A percentile compares a stretch with the other conserved stretches of the same genome.
Evolutionary conservation across 2,888 invertebrate genomes (phyloP).

Genomic region (Clivina fossor): DNA sequence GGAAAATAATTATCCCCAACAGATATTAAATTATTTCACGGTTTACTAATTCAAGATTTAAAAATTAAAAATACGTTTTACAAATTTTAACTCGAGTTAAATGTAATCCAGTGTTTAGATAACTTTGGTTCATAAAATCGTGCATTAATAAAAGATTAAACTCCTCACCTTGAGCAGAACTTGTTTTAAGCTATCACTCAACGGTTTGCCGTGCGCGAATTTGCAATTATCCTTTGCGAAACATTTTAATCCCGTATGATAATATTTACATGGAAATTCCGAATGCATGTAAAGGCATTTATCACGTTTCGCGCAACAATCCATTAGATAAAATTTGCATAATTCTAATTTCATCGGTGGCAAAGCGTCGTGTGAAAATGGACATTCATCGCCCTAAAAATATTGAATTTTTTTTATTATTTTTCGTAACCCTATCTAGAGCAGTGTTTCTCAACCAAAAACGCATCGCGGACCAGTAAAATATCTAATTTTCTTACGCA

Average conservation of each 20-base stretch:
- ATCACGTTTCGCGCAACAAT: conserved; percentile 92
- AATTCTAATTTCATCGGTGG: conserved; percentile 88
- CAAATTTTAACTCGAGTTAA: too few species aligned
- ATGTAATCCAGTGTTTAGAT: too few species aligned
- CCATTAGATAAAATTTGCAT: conserved; percentile 95
- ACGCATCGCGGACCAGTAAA: too few species aligned
- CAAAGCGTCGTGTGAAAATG: conserved; percentile 80
- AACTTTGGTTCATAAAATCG: too few species aligned
- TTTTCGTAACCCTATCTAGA: too few species aligned
- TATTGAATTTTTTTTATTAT: too few species aligned
- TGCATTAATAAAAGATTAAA: too few species aligned
- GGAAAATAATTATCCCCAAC: too few species aligned
- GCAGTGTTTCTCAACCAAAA: too few species aligned
- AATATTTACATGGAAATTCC: conserved; percentile 97
- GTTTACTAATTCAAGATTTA: neutral
- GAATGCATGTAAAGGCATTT: conserved; percentile 96
- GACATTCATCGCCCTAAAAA: conserved; percentile 73
- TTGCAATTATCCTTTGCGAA: conserved; percentile 78
- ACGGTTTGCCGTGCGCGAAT: conserved; percentile 86
- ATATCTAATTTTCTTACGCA: too few species aligned
- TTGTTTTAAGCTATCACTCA: conserved; percentile 67
- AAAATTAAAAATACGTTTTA: too few species aligned
- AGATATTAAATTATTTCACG: neutral
- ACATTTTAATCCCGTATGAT: conserved; percentile 89
- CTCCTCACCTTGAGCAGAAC: conserved; percentile 56